Base-by-base conservation (phyloP, 2,888 invertebrate species). In the Glyphotaelius pellucidus region DNA sequence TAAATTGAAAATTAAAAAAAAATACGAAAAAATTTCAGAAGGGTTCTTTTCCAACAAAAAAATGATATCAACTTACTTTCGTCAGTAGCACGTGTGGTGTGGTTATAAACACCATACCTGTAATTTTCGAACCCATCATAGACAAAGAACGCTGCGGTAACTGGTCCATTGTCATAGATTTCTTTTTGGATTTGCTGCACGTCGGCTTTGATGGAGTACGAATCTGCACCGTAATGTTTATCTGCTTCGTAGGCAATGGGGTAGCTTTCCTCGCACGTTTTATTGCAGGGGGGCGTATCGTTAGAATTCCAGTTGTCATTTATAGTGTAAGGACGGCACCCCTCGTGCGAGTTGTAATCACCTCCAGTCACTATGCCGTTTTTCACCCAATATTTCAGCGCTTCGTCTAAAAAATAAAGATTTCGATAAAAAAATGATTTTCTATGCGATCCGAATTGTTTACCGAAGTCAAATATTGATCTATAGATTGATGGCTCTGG, bases 101-200 rank as follows among this genome's bases (percentile, higher is more conserved):
- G 98, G 93, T 95, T 95, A 94, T 96, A 96, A 42, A 95, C 96
- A 96, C 98, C 99, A 93, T 96, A 96, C 95, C 98, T 98, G 96
- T 99, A 99, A 89, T 96, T 95, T 5, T 98, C 96, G 94, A 99
- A 97, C 95, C 99, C 99, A 80, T 97, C 97, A 94, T 98, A 99
- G 3, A 99, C 99, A 0, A 97, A 97, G 94, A 99, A 99, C 0
- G 98, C 98, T 1, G 96, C 99, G 95, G 98, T 99, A 0, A 99
- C 98, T 1, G 99, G 99, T 32, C 98, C 99, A 95, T 98, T 98
- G 80, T 96, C 97, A 95, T 97, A 97, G 92, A 99, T 97, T 95
- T 99, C 99, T n/a, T 96, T 96, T 95, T 97, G 97, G 94, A 99
- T 99, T 93, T 98, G 97, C 4, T 96, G 95, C 47, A 97, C 97